Percentiles rank a stretch among this genome's conserved stretches.
Evolutionary conservation across 2,113 vertebrate genomes (phyloP).

Genomic region (Pteropus alecto): DNA sequence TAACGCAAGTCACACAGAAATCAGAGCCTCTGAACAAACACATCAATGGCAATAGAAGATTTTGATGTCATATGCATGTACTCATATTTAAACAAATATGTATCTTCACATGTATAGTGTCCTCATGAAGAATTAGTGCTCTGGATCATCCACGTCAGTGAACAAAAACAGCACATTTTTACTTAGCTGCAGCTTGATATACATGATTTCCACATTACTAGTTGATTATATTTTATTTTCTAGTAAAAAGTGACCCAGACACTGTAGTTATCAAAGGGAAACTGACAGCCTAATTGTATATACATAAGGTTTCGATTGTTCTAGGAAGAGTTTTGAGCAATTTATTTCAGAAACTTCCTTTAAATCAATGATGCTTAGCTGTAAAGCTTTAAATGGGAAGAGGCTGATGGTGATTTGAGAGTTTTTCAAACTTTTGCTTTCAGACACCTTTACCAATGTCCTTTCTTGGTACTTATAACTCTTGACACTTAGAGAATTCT

Average conservation of each 20-base stretch:
- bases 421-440: background rate
- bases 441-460: background rate
- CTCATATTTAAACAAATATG: background rate
- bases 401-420: background rate
- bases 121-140: background rate
- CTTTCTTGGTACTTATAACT: background rate
- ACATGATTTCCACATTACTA: background rate
- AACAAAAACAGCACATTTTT: background rate
- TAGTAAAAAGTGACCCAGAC: background rate
- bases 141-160: background rate
- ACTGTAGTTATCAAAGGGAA: background rate
- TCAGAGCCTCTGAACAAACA: background rate
- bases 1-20: background rate
- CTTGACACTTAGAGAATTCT: background rate
- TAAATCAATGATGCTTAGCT: background rate
- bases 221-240: background rate
- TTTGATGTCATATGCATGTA: background rate
- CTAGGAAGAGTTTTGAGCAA: background rate
- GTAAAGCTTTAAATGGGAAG: background rate
- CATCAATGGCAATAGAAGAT: rapidly evolving
- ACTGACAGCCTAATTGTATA: background rate
- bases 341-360: background rate
- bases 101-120: background rate
- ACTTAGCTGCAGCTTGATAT: background rate
- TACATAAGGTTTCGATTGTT: background rate